A percentile compares a stretch with the other conserved stretches of the same genome.
Conservation (phyloP, 2,888 invertebrate species). For the Heliconius ismenius region DNA sequence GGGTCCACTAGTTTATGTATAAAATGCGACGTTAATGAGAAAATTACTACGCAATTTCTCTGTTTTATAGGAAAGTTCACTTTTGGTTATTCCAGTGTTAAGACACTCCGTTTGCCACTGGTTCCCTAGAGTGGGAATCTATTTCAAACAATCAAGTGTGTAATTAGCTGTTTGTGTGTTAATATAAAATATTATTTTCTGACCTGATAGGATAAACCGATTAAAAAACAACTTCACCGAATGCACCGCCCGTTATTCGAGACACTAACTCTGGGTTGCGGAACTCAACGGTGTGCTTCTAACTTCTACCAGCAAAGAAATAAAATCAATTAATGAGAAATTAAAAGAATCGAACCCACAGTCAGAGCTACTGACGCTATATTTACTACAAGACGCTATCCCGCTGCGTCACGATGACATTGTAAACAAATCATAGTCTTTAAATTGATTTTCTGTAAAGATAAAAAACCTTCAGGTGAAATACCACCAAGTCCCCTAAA, state of each 20-base stretch:
- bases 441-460: no score
- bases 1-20: no score
- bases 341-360: background rate
- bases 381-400: background rate
- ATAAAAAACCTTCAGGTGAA: background rate
- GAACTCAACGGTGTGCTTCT: background rate
- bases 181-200: no score
- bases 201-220: background rate
- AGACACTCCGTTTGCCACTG: background rate
- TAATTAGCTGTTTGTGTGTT: no score
- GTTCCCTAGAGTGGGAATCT: no score
- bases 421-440: background rate
- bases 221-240: background rate
- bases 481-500: background rate
- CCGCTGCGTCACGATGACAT: no score
- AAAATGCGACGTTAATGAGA: constrained; percentile 1
- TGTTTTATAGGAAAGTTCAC: background rate
- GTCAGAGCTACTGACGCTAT: no score
- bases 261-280: background rate
- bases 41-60: background rate
- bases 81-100: background rate
- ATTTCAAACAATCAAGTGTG: no score
- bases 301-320: background rate
- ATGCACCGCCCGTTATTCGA: background rate
- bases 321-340: background rate